A percentile compares a stretch with the other conserved stretches of the same genome.
phyloP scores from a whole-genome alignment of 2,888 invertebrate genomes.

The Macrophya annulata region DNA sequence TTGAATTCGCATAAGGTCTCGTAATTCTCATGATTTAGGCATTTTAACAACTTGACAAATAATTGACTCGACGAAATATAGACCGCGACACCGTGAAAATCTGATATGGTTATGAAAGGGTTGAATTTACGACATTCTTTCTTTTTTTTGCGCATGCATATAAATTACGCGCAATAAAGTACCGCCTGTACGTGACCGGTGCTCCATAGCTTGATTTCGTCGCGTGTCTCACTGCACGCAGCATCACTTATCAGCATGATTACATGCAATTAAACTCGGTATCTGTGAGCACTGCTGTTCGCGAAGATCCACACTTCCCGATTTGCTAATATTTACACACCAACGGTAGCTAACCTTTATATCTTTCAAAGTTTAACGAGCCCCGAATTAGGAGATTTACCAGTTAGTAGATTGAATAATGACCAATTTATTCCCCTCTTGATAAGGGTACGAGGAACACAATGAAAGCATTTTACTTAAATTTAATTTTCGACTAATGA shows the following conservation, averaged over 20 bases:
- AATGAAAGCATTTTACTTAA: neutral
- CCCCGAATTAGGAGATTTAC: constrained; percentile 10
- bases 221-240: constrained; percentile 46
- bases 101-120: constrained; percentile 36
- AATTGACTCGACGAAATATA: constrained; percentile 19
- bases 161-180: constrained; percentile 48
- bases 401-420: constrained; percentile 21
- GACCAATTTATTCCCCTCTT: constrained; percentile 20
- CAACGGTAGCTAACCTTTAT: neutral
- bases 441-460: neutral
- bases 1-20: neutral
- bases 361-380: constrained; percentile 26
- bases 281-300: constrained; percentile 35
- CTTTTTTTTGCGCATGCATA: constrained; percentile 39
- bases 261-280: constrained; percentile 49
- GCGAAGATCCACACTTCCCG: constrained; percentile 27
- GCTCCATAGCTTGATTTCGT: constrained; percentile 34
- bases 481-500: constrained; percentile 7
- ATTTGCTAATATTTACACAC: constrained; percentile 45
- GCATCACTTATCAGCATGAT: constrained; percentile 54
- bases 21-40: neutral
- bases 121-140: constrained; percentile 44
- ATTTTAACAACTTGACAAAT: constrained; percentile 6
- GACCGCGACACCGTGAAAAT: constrained; percentile 19
- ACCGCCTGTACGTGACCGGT: constrained; percentile 42